Evolutionary conservation across 2,797 vertebrate genomes (phyloP).

Genomic region (Heteromormyrus szaboi): DNA sequence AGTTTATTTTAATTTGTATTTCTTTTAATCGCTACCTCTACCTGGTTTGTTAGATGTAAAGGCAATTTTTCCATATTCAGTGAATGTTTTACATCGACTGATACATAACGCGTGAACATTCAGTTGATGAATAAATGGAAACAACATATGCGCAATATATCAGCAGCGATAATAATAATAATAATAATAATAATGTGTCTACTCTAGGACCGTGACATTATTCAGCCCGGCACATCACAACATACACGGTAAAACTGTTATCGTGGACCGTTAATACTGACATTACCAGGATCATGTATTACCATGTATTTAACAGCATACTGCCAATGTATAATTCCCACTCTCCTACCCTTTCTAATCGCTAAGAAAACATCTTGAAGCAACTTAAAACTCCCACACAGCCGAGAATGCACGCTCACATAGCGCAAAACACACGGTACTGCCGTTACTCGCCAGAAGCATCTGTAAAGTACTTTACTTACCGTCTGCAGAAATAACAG

Average conservation of each 20-base stretch:
- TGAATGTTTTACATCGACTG: neutral
- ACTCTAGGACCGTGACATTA: neutral
- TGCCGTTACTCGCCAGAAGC: neutral
- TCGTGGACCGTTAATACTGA: neutral
- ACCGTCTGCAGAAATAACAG: conserved; percentile 11
- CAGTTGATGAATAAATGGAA: neutral
- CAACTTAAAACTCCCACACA: neutral
- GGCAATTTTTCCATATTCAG: neutral
- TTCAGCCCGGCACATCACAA: neutral
- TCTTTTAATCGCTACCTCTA: neutral
- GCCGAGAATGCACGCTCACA: neutral
- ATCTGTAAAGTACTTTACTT: conserved; percentile 12
- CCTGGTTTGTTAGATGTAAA: neutral
- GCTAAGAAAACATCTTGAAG: neutral
- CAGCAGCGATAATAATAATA: neutral
- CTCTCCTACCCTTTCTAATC: neutral
- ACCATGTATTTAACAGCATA: neutral
- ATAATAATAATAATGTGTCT: neutral
- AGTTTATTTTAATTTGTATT: neutral
- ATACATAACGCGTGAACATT: neutral
- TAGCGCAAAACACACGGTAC: neutral
- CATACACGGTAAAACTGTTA: neutral
- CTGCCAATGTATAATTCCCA: neutral
- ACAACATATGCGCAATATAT: neutral
- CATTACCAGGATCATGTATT: neutral